A percentile compares a stretch with the other conserved stretches of the same genome.
Conservation (phyloP, 2,113 vertebrate species). For the Microtus ochrogaster region DNA sequence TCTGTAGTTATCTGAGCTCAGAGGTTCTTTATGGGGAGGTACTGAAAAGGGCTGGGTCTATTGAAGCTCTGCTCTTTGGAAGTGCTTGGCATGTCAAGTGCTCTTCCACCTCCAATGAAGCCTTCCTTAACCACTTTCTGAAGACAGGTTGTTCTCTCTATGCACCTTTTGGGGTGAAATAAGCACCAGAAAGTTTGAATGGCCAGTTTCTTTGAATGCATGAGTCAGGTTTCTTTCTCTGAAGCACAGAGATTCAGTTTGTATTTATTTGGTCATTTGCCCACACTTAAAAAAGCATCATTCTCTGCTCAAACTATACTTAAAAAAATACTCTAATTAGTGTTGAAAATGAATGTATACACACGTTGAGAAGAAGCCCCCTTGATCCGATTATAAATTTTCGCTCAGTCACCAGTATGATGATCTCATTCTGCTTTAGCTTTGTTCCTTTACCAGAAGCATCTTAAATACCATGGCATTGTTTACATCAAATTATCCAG, state of each 20-base stretch:
- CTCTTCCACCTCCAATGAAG: constrained; percentile 77
- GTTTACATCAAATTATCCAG: constrained; percentile 80
- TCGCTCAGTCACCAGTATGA: constrained; percentile 65
- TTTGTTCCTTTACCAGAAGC: constrained; percentile 71
- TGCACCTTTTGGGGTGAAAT: constrained; percentile 76
- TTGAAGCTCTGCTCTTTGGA: constrained; percentile 74
- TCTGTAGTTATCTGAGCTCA: constrained; percentile 75
- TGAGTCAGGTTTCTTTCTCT: constrained; percentile 77
- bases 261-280: constrained; percentile 77
- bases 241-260: constrained; percentile 79
- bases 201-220: constrained; percentile 74
- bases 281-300: constrained; percentile 77
- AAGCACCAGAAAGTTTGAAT: constrained; percentile 69
- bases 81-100: constrained; percentile 74
- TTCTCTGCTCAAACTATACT: constrained; percentile 74
- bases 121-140: constrained; percentile 78
- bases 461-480: constrained; percentile 77
- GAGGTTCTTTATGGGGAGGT: constrained; percentile 62
- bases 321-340: constrained; percentile 66
- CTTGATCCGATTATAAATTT: constrained; percentile 79
- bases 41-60: constrained; percentile 55
- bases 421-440: constrained; percentile 72
- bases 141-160: constrained; percentile 75
- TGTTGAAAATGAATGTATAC: constrained; percentile 61
- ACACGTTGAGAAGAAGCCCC: constrained; percentile 77